Evolutionary conservation across 92 coral and sea anemone genomes (phyloP).

Genomic region (Paragorgia papillata): DNA sequence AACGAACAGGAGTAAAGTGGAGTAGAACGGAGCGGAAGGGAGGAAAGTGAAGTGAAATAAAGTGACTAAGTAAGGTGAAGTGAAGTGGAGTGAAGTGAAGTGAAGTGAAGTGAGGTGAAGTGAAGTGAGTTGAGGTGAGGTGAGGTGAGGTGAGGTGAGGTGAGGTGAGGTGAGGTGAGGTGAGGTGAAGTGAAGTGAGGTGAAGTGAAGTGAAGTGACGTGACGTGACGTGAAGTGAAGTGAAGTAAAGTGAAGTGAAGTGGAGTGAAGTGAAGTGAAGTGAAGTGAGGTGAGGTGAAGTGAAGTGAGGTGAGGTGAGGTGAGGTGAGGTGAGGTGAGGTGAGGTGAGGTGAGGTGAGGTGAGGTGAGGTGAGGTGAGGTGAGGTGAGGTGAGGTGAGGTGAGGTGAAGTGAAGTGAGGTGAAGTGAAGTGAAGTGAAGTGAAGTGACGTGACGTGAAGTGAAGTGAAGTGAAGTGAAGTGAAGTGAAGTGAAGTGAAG

Average conservation of each 20-base stretch:
- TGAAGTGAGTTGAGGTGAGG: too few species aligned
- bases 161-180: neutral
- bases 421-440: too few species aligned
- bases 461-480: neutral
- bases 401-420: neutral
- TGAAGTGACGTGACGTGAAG: too few species aligned
- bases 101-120: neutral
- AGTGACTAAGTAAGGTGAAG: too few species aligned
- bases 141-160: too few species aligned
- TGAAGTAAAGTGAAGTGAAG: neutral
- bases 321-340: too few species aligned
- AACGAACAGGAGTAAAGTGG: neutral
- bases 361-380: neutral
- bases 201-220: too few species aligned
- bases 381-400: neutral
- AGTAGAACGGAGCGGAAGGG: too few species aligned
- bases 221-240: too few species aligned
- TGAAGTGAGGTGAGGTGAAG: neutral
- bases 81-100: neutral
- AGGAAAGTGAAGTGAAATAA: too few species aligned
- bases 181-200: neutral
- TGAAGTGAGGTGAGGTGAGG: neutral
- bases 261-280: neutral
- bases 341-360: neutral
- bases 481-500: neutral